A percentile compares a stretch with the other conserved stretches of the same genome.
phyloP scores from a whole-genome alignment of 2,888 invertebrate species.

The Leucophora obtusa region DNA sequence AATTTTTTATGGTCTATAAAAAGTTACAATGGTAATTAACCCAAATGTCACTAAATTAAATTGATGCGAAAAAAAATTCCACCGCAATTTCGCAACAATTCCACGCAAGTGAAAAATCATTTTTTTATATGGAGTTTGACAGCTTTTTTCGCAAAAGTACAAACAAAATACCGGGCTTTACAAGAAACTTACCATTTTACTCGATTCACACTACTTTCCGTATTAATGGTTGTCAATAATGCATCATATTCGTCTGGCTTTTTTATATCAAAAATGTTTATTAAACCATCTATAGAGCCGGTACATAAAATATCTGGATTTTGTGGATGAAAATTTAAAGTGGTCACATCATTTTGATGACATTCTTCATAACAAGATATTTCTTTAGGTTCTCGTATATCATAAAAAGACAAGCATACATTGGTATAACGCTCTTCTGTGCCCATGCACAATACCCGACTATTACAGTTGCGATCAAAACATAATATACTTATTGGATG shows the following conservation, averaged over 20 bases:
- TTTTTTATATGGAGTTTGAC: too few species aligned
- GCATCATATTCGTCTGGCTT: constrained; percentile 89
- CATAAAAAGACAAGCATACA: constrained; percentile 89
- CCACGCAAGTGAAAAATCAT: too few species aligned
- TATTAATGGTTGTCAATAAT: constrained; percentile 86
- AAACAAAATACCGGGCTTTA: too few species aligned
- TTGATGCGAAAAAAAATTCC: too few species aligned
- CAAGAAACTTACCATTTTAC: constrained; percentile 79
- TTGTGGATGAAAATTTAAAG: constrained; percentile 85
- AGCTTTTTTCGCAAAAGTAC: too few species aligned
- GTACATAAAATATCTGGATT: constrained; percentile 84
- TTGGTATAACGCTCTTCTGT: constrained; percentile 85
- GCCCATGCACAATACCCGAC: constrained; percentile 86
- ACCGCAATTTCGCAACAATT: too few species aligned
- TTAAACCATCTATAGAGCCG: constrained; percentile 90
- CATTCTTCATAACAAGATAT: constrained; percentile 91
- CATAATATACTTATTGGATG: constrained; percentile 81
- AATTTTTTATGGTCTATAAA: too few species aligned
- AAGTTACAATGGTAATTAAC: too few species aligned
- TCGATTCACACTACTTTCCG: constrained; percentile 86
- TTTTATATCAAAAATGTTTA: constrained; percentile 89
- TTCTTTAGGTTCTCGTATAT: constrained; percentile 82
- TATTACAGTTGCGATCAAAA: constrained; percentile 87
- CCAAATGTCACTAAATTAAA: too few species aligned
- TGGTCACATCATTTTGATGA: constrained; percentile 87